Evolutionary conservation across 2,113 vertebrate genomes (phyloP).

Genomic region (Lynx canadensis): DNA sequence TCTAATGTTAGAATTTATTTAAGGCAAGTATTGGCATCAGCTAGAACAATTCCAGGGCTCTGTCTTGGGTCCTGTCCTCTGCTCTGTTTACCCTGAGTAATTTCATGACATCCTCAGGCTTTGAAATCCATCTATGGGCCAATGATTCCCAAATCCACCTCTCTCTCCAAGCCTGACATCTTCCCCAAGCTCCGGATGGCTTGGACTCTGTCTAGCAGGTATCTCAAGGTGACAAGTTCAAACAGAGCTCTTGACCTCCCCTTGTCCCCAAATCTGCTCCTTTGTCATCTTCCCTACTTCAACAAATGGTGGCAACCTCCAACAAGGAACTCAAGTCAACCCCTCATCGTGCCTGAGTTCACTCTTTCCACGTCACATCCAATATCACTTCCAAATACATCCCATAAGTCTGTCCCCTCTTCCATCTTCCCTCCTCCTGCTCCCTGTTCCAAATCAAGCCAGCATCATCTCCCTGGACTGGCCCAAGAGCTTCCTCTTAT

Average conservation of each 20-base stretch:
- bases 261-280: no score
- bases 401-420: not conserved
- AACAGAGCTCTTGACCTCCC: not conserved
- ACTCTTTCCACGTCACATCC: not conserved
- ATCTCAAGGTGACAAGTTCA: not conserved
- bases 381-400: not conserved
- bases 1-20: not conserved
- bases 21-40: not conserved
- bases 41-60: not conserved
- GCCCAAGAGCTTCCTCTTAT: not conserved
- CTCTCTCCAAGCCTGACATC: not conserved
- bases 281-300: not conserved
- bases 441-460: not conserved
- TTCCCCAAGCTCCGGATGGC: not conserved
- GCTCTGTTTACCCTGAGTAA: not conserved
- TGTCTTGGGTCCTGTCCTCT: not conserved
- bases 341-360: not conserved
- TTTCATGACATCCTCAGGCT: not conserved
- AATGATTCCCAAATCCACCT: not conserved
- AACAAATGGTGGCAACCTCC: not conserved
- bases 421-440: no score
- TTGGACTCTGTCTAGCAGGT: not conserved
- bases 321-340: not conserved
- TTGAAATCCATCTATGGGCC: not conserved
- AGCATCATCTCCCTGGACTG: not conserved